Base-by-base conservation (phyloP, 2,888 invertebrate genomes). In the Pyralis farinalis region DNA sequence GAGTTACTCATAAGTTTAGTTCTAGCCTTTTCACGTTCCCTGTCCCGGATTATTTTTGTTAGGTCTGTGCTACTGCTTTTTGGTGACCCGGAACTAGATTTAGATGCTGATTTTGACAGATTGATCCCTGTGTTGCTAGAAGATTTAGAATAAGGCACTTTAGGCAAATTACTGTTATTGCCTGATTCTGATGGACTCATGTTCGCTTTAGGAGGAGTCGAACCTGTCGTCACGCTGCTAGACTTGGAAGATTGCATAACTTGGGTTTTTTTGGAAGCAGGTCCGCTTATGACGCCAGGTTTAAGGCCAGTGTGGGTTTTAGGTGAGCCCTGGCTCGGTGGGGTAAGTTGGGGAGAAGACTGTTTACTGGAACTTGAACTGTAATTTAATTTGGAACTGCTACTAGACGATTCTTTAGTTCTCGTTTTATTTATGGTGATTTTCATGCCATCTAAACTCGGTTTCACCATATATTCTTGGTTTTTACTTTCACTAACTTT, bases 401-500 rank as follows among this genome's bases (percentile, higher is more conserved):
- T 81, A 28, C 76, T 75, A 11, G 92, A 92, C 0, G 91, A 91
- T 42, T 95, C 94, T 66, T 95, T 94, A 12, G 93, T 92, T 60
- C 94, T 91, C 0, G 97, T 96, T 84, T 97, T 97, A 64, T 97
- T 97, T 16, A 97, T 96, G 1, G 96, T 97, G 40, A 97, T 92
- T 75, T 97, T 97, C 86, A 97, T 95, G 2, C 96, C 96, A 57
- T 96, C 96, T 9, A 93, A 93, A 66, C 96, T 96, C 10, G 95
- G 94, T 66, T 97, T 97, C 0, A 97, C 95, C 93, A 96, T 96
- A 62, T 97, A 97, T 63, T 96, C 96, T 20, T 94, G 93, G 66
- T 94, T 94, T 79, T 94, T 94, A 43, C 81, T 90, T 49, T 88
- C 82, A 45, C 61, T 75, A 20, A 75, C 45, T 64, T 84, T 80